Evolutionary conservation across 2,797 vertebrate genomes (phyloP), one percentile per base, ranked within the genome.

Genomic region (Carapus acus): DNA sequence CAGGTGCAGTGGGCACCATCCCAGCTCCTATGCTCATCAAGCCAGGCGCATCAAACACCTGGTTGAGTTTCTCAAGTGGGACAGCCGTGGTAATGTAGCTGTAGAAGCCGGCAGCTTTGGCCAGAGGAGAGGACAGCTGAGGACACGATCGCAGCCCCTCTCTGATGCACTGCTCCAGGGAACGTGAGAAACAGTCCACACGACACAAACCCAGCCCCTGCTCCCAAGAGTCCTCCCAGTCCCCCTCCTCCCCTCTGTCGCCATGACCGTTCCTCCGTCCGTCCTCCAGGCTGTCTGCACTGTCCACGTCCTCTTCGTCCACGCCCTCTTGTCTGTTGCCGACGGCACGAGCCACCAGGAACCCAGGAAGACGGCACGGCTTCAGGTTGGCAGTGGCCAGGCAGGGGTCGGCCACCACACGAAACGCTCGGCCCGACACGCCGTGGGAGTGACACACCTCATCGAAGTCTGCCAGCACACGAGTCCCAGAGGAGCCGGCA

Each of bases 41-140:
- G 16, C 69, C 76, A 13, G 76, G 70, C 18, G 68, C 65, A 23
- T 85, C 83, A 45, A 90, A 88, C 51, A 89, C 85, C 67, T 88
- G 87, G 45, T 71, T 79, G 15, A 90, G 87, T 66, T 90, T 90
- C 72, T 90, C 89, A 29, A 80, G 73, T 12, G 87, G 85, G 23
- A 90, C 89, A 15, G 86, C 86, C 12, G 86, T 83, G 54, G 83
- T 86, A 49, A 90, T 82, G 67, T 89, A 89, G 69, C 86, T 88
- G 69, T 88, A 89, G 54, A 90, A 88, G 65, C 70, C 82, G 9
- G 87, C 83, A 3, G 86, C 86, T 62, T 89, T 90, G 63, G 81
- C 73, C 70, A 90, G 65, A 1, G 80, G 71, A 24, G 80, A 74
- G 0, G 83, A 83, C 52, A 90, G 76, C 44, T 86, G 87, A 16